Evolutionary conservation across 2,113 vertebrate genomes (phyloP), one percentile per base, ranked within the genome.

Genomic region (Stegastes partitus): DNA sequence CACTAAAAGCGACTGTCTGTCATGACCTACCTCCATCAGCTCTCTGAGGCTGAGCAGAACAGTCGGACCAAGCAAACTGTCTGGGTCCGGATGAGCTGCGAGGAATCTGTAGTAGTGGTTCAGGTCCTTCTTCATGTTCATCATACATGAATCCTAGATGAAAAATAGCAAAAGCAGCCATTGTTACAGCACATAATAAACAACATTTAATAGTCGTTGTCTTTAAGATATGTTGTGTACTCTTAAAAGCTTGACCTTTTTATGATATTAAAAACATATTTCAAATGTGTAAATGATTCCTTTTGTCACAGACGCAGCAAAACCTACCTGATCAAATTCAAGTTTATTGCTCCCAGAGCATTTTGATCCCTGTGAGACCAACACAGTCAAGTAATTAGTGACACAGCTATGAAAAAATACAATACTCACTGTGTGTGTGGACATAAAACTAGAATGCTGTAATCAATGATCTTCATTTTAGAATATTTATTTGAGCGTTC

Each of bases 281-380:
- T 19, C 16, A 34, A 23, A 22, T 12, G 2, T 14, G 18, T 14
- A 23, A 62, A 8, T 9, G 34, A 9, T n/a, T 45, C n/a, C 26
- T 28, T 28, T 31, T 34, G 6, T 54, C 25, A 25, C 7, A 53
- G 6, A 64, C 15, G 28, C 5, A 47, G 14, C 18, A 19, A 8
- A 26, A 67, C 67, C 0, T 90, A 97, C 96, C 94, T 53, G 19
- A 72, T 95, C 64, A 25, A 95, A 90, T 57, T 68, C 57, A n/a
- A 88, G 37, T 54, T 11, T 84, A 31, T 62, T 63, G 10, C 44
- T 53, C 10, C 15, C 47, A 3, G 90, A 82, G 68, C 96, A 97
- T 19, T 62, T 84, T 45, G 77, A 79, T 68, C 53, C 74, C 96
- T 97, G 87, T 23, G 21, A 47, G 53, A 55, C 0, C 55, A 61